phyloP scores from a whole-genome alignment of 1,140 invertebrate species.

The Cephus cinctus region DNA sequence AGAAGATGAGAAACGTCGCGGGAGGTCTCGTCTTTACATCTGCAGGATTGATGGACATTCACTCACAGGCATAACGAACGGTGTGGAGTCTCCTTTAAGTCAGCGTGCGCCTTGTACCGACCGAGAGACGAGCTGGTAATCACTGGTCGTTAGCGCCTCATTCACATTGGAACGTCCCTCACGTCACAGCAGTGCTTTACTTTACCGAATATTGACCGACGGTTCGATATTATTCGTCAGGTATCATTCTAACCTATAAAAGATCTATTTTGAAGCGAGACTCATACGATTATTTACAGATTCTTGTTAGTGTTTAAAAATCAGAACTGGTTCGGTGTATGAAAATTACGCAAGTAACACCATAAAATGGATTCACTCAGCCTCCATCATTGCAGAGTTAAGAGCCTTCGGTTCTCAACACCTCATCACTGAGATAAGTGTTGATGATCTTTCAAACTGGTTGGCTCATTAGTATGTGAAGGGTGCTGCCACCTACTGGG shows the following conservation, averaged over 20 bases:
- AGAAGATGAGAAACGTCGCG: constrained; percentile 51
- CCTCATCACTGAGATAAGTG: constrained; percentile 16
- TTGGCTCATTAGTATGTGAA: constrained; percentile 35
- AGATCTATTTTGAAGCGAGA: too few relatives aligned
- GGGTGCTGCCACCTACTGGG: constrained; percentile 36
- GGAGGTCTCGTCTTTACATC: constrained; percentile 38
- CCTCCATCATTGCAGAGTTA: neutral
- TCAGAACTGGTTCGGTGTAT: too few relatives aligned
- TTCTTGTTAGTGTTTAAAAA: too few relatives aligned
- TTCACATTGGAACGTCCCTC: constrained; percentile 34
- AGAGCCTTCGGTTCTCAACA: constrained; percentile 8
- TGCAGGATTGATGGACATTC: constrained; percentile 47
- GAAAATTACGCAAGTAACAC: too few relatives aligned
- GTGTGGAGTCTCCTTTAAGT: constrained; percentile 11
- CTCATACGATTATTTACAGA: too few relatives aligned
- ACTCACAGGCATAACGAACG: constrained; percentile 19
- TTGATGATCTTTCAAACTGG: constrained; percentile 35
- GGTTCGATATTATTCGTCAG: too few relatives aligned
- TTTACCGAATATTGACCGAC: too few relatives aligned
- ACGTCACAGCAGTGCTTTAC: constrained; percentile 27
- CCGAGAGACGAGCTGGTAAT: constrained; percentile 27
- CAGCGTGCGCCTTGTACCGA: constrained; percentile 13
- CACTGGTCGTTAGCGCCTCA: constrained; percentile 45
- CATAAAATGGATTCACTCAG: too few relatives aligned
- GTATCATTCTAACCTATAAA: too few relatives aligned